These are phyloP conservation scores for Trachurus trachurus DNA, from an alignment of 2,797 vertebrate species.

Conservation along the genomic window DNA sequence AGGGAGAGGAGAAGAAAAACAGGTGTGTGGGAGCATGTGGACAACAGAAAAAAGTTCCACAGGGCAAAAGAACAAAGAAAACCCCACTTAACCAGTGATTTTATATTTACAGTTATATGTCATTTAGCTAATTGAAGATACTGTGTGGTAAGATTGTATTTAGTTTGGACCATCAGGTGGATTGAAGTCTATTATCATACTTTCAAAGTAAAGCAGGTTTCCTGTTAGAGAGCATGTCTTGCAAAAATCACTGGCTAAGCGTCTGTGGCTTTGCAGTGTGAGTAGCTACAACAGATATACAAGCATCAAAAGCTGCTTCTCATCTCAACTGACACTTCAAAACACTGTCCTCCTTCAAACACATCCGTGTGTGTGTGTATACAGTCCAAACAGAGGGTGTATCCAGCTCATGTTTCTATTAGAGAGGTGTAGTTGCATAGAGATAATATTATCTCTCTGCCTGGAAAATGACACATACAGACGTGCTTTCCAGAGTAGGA, in stretches of 20 bases:
- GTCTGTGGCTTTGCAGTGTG: constrained; percentile 30
- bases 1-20: constrained; percentile 37
- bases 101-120: neutral
- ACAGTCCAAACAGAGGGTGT: neutral
- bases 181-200: neutral
- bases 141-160: too few relatives aligned
- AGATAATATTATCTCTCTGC: too few relatives aligned
- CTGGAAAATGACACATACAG: constrained; percentile 34
- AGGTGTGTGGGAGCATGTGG: constrained; percentile 25
- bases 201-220: neutral
- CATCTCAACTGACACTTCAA: constrained; percentile 13
- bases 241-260: constrained; percentile 70
- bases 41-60: constrained; percentile 34
- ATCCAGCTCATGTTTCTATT: neutral
- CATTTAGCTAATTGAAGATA: neutral
- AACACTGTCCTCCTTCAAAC: constrained; percentile 21
- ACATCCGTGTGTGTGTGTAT: constrained; percentile 16
- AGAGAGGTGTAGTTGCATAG: neutral
- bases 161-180: neutral
- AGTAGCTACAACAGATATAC: constrained; percentile 24
- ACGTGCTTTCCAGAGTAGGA: constrained; percentile 37
- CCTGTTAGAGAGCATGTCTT: neutral
- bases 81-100: constrained; percentile 67
- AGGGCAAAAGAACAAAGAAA: constrained; percentile 15
- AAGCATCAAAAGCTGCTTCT: constrained; percentile 30